Evolutionary conservation across 2,797 vertebrate species (phyloP).

Genomic region (Apogon hyalosoma): DNA sequence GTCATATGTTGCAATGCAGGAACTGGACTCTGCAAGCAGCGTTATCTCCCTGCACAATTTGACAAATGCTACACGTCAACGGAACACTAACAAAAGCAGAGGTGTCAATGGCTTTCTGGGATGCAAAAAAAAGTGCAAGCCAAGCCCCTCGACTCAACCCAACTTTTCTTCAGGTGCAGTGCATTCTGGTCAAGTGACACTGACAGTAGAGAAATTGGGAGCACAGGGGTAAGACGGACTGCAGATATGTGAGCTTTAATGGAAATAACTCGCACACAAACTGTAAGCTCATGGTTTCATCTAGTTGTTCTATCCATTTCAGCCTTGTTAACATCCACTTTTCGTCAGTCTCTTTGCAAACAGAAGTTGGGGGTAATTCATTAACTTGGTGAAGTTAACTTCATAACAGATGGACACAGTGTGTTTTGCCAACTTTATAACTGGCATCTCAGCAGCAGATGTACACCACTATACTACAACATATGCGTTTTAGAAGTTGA

Average conservation of each 20-base stretch:
- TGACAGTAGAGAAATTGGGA: conserved; percentile 58
- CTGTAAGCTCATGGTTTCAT: too few species aligned
- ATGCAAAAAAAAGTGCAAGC: conserved; percentile 4
- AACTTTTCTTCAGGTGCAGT: background rate
- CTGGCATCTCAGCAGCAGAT: conserved; percentile 19
- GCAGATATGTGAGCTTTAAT: conserved; percentile 17
- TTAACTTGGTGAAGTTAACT: background rate
- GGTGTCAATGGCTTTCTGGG: background rate
- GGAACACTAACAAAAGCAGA: conserved; percentile 7
- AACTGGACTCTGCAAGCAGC: background rate
- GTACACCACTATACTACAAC: too few species aligned
- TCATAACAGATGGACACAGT: conserved; percentile 22
- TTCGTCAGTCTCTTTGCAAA: background rate
- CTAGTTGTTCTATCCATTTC: too few species aligned
- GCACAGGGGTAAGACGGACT: background rate
- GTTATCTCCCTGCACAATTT: conserved; percentile 2
- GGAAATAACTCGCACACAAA: conserved; percentile 18
- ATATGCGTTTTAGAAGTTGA: conserved; percentile 5
- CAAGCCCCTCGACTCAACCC: background rate
- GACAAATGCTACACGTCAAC: background rate
- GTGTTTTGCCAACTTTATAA: conserved; percentile 1
- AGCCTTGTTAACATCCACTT: background rate
- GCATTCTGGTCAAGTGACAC: conserved; percentile 45
- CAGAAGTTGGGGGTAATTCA: background rate
- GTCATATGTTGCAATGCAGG: background rate